Percentiles rank a stretch among this genome's conserved stretches.
Conservation (phyloP, 2,888 invertebrate species). For the Callyntrura sp. region DNA sequence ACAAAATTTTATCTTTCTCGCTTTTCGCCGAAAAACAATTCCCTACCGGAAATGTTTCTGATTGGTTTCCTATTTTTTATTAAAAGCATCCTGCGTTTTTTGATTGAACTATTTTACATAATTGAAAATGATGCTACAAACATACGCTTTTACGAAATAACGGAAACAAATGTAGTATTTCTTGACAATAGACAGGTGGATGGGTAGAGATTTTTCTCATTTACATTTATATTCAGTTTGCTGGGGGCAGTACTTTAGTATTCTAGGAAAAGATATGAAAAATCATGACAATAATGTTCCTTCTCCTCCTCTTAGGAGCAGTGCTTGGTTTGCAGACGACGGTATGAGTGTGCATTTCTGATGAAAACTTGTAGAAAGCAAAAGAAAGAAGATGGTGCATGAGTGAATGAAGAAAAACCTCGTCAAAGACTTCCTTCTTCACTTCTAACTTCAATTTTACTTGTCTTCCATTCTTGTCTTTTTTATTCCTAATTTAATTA, state of each 20-base stretch:
- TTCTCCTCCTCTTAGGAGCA: slow-evolving; percentile 77
- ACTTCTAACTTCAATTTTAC: slow-evolving; percentile 36
- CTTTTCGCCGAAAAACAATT: slow-evolving; percentile 9
- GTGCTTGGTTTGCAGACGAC: slow-evolving; percentile 83
- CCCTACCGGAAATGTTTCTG: slow-evolving; percentile 12
- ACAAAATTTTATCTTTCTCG: neutral
- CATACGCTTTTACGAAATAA: slow-evolving; percentile 40
- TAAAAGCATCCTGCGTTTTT: neutral
- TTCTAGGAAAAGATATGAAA: slow-evolving; percentile 33
- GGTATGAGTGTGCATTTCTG: slow-evolving; percentile 77
- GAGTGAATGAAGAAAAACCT: slow-evolving; percentile 58
- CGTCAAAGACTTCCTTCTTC: slow-evolving; percentile 63
- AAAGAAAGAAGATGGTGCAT: slow-evolving; percentile 71
- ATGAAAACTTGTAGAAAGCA: slow-evolving; percentile 31
- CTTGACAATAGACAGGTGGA: slow-evolving; percentile 32
- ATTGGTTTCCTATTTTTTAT: slow-evolving; percentile 31
- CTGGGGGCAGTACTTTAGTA: slow-evolving; percentile 31
- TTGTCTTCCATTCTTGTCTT: too few relatives aligned
- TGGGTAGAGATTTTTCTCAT: slow-evolving; percentile 38
- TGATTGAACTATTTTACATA: neutral
- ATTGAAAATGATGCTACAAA: neutral
- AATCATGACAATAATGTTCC: slow-evolving; percentile 65
- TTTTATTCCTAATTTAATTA: neutral
- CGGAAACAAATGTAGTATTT: neutral
- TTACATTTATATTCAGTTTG: slow-evolving; percentile 40